Conservation (phyloP, 2,797 vertebrate genomes). For the Pogonophryne albipinna region DNA sequence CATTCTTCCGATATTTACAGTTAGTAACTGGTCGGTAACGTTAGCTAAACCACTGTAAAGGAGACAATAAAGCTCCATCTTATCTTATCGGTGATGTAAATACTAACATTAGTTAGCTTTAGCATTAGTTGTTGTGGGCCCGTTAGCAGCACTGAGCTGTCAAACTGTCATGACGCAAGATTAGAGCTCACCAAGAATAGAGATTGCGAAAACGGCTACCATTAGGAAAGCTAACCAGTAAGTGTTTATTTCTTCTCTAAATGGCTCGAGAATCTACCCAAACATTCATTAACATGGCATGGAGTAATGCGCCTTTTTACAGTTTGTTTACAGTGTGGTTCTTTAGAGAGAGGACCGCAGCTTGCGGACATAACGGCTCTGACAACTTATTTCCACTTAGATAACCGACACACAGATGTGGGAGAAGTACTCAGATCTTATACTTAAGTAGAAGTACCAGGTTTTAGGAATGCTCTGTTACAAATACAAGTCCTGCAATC, state of each 20-base stretch:
- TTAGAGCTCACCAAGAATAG: slow-evolving; percentile 33
- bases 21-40: not conserved
- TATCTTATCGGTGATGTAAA: fast-evolving
- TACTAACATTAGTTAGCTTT: not conserved
- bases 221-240: not conserved
- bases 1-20: no score
- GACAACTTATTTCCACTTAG: not conserved
- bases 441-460: no score
- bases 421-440: no score
- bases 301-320: not conserved
- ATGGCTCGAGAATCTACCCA: fast-evolving
- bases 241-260: fast-evolving
- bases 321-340: not conserved
- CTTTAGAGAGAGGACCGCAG: not conserved
- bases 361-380: not conserved
- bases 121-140: slow-evolving; percentile 25
- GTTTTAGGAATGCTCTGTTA: no score
- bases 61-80: no score
- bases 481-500: no score
- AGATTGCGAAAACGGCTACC: slow-evolving; percentile 39
- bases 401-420: not conserved
- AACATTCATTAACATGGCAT: no score
- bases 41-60: fast-evolving
- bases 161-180: slow-evolving; percentile 31
- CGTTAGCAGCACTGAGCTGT: slow-evolving; percentile 42